A percentile compares a stretch with the other conserved stretches of the same genome.
These are phyloP conservation scores for Leucozona laternaria DNA, from an alignment of 2,888 invertebrate species.

Conservation along the genomic window DNA sequence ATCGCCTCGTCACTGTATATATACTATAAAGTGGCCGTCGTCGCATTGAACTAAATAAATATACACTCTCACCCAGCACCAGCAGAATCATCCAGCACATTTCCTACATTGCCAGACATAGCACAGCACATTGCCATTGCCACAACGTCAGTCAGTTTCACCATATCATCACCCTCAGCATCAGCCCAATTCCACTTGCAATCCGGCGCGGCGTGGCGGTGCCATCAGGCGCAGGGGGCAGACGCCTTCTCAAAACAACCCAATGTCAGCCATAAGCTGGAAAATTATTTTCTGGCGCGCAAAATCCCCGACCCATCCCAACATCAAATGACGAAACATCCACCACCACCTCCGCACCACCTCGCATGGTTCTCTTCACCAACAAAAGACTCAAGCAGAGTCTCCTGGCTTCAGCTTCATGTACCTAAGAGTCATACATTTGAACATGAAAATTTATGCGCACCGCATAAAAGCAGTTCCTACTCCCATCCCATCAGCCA, in stretches of 20 bases:
- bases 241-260: background rate
- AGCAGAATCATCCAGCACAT: conserved; percentile 37
- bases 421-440: conserved; percentile 42
- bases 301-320: conserved; percentile 76
- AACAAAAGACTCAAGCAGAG: background rate
- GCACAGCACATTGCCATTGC: conserved; percentile 23
- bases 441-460: conserved; percentile 60
- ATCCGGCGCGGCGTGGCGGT: too few relatives aligned
- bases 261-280: conserved; percentile 50
- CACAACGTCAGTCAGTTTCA: conserved; percentile 43
- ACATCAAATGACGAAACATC: conserved; percentile 73
- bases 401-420: background rate
- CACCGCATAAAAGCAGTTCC: conserved; percentile 41
- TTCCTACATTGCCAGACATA: conserved; percentile 60
- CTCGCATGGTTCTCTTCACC: background rate
- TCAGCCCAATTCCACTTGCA: conserved; percentile 58
- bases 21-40: conserved; percentile 1
- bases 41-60: conserved; percentile 72
- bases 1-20: background rate
- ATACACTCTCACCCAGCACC: conserved; percentile 54
- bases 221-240: conserved; percentile 7
- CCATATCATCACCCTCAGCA: conserved; percentile 38
- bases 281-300: conserved; percentile 70
- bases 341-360: conserved; percentile 6
- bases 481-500: conserved; percentile 11